Conservation (phyloP, 1,140 invertebrate species). For the Apolygus lucorum region DNA sequence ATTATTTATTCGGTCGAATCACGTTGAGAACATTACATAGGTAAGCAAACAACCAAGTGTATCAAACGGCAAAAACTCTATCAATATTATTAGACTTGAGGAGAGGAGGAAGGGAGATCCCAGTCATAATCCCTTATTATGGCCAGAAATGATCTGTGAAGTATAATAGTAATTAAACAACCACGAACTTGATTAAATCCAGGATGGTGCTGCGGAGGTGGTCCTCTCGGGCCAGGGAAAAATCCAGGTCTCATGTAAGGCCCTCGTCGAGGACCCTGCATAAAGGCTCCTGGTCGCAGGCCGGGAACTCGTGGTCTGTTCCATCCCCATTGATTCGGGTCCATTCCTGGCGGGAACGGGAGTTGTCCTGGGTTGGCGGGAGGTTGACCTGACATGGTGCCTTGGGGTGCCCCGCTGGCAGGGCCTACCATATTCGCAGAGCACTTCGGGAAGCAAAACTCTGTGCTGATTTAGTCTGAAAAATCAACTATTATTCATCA, state of each 20-base stretch:
- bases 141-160: background rate
- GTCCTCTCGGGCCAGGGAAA: background rate
- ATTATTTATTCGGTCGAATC: no score
- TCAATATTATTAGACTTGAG: background rate
- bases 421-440: no score
- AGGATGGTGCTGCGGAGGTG: background rate
- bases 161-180: background rate
- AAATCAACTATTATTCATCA: no score
- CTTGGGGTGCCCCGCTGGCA: no score
- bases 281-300: background rate
- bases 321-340: background rate
- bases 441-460: no score
- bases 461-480: no score
- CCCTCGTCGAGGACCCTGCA: background rate
- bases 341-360: background rate
- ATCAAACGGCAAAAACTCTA: no score
- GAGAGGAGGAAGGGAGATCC: no score
- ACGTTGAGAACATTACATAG: no score
- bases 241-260: background rate
- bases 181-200: background rate
- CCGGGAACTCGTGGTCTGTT: background rate
- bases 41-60: no score
- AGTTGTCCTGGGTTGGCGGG: background rate
- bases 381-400: no score
- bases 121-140: no score